Base-by-base conservation (phyloP, 35 echinoderm and acorn worm species). In the Ophiothrix spiculata region DNA sequence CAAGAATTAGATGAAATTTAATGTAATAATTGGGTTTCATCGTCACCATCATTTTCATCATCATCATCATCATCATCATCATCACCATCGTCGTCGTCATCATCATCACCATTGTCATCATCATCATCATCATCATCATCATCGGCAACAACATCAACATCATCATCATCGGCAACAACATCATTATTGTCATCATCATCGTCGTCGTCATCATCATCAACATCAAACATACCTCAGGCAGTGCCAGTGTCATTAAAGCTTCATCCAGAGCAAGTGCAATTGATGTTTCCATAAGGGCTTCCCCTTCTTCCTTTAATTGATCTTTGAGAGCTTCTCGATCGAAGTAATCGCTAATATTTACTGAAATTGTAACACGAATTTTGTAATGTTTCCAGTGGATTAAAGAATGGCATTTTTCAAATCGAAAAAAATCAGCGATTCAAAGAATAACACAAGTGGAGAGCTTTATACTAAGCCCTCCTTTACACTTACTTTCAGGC, bases 401-500 rank as follows among this genome's bases (percentile, higher is more conserved):
- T n/a, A n/a, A n/a, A n/a, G n/a, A n/a, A n/a, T n/a, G n/a, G n/a
- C n/a, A n/a, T n/a, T n/a, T n/a, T n/a, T n/a, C n/a, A n/a, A n/a
- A n/a, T n/a, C n/a, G n/a, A n/a, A n/a, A n/a, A n/a, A n/a, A n/a
- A n/a, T n/a, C n/a, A n/a, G n/a, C n/a, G n/a, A n/a, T n/a, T n/a
- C n/a, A n/a, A n/a, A n/a, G n/a, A n/a, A n/a, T n/a, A n/a, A n/a
- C n/a, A n/a, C n/a, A n/a, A n/a, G n/a, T n/a, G n/a, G n/a, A n/a
- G n/a, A n/a, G n/a, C n/a, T n/a, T n/a, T n/a, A n/a, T n/a, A n/a
- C n/a, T n/a, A n/a, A n/a, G n/a, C n/a, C n/a, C n/a, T n/a, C n/a
- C n/a, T n/a, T n/a, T n/a, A n/a, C n/a, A 39, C 83, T 33, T 74
- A 85, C 83, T 69, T 0, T 75, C 25, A 56, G 56, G 35, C 83